phyloP scores from a whole-genome alignment of 2,797 vertebrate species.

The Pseudomugil gertrudae region DNA sequence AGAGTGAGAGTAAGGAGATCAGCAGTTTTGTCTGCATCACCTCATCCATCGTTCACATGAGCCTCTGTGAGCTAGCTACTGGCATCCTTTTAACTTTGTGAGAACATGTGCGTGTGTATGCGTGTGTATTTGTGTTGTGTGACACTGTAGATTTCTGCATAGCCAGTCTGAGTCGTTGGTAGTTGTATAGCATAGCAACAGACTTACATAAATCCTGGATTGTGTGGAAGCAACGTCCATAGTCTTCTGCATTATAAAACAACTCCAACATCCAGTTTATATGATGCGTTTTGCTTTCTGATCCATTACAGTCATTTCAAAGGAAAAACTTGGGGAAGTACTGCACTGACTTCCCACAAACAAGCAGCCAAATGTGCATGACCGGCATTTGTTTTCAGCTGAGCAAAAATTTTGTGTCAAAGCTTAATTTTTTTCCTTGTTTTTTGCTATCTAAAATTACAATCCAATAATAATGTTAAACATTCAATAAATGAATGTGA shows the following conservation, averaged over 20 bases:
- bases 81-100: slow-evolving; percentile 43
- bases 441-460: background rate
- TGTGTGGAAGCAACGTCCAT: slow-evolving; percentile 61
- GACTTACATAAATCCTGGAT: slow-evolving; percentile 73
- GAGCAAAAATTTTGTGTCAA: slow-evolving; percentile 7
- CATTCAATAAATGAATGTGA: background rate
- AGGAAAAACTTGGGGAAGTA: background rate
- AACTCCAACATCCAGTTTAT: slow-evolving; percentile 40
- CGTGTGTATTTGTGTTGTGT: slow-evolving; percentile 21
- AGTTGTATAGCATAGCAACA: slow-evolving; percentile 68
- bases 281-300: slow-evolving; percentile 46
- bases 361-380: slow-evolving; percentile 3
- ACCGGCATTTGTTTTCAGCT: background rate
- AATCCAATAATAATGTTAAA: background rate
- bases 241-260: slow-evolving; percentile 63
- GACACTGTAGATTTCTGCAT: slow-evolving; percentile 55
- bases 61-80: slow-evolving; percentile 48
- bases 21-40: slow-evolving; percentile 62
- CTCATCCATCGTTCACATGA: slow-evolving; percentile 78
- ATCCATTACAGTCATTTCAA: slow-evolving; percentile 27
- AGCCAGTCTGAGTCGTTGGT: slow-evolving; percentile 62
- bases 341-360: too few relatives aligned
- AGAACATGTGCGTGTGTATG: slow-evolving; percentile 27
- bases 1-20: slow-evolving; percentile 67
- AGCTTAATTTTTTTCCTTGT: too few relatives aligned